These are phyloP conservation scores for Apamea sordens DNA, from an alignment of 2,888 invertebrate species.

Conservation along the genomic window DNA sequence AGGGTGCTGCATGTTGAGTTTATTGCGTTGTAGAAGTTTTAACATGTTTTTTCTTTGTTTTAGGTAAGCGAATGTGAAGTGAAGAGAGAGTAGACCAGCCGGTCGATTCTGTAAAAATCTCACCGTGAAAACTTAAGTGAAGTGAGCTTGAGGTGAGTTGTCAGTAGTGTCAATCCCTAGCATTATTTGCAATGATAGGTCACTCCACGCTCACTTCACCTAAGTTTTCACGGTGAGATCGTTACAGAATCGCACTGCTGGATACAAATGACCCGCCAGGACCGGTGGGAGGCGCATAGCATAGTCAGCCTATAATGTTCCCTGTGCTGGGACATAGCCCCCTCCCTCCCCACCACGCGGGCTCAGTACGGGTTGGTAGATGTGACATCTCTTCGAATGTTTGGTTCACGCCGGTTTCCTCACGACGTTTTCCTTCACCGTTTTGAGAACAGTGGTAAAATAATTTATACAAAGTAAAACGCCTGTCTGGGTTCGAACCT, in stretches of 20 bases:
- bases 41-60: conserved; percentile 46
- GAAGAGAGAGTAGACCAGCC: neutral
- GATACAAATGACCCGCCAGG: too few species aligned
- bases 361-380: neutral
- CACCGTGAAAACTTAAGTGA: too few species aligned
- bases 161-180: too few species aligned
- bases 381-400: too few species aligned
- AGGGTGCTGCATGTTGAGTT: conserved; percentile 8
- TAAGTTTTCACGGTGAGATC: too few species aligned
- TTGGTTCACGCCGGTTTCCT: neutral
- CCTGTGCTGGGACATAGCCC: neutral
- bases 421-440: neutral
- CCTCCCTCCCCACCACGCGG: neutral
- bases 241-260: too few species aligned
- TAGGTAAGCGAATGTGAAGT: conserved; percentile 38
- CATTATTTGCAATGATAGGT: too few species aligned
- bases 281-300: neutral
- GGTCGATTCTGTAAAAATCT: too few species aligned
- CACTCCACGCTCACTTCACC: too few species aligned
- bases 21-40: conserved; percentile 11
- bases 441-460: neutral
- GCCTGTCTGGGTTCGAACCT: neutral
- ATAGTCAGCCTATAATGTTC: neutral
- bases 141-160: too few species aligned
- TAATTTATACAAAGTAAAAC: neutral